Evolutionary conservation across 1,140 invertebrate genomes (phyloP).

Genomic region (Watersipora subatra): DNA sequence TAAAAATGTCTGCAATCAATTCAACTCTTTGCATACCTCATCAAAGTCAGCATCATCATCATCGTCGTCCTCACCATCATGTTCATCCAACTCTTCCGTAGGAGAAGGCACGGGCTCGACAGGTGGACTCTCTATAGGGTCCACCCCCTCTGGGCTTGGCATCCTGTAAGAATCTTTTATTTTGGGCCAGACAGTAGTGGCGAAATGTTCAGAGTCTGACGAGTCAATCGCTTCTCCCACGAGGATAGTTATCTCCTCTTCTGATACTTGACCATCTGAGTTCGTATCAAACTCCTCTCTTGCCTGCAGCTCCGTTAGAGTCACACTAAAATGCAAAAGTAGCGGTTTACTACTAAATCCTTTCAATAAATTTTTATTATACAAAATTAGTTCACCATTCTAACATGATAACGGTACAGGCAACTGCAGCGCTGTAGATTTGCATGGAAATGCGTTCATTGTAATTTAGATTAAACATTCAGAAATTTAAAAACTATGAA

Average conservation of each 20-base stretch:
- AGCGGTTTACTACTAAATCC: no score
- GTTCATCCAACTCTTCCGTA: conserved; percentile 36
- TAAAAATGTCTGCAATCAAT: no score
- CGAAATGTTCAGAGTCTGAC: conserved; percentile 30
- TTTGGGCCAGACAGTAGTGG: conserved; percentile 33
- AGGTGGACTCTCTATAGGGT: background rate
- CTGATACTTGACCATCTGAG: conserved; percentile 66
- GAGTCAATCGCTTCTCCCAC: conserved; percentile 38
- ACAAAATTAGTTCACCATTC: no score
- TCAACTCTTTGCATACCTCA: no score
- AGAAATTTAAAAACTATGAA: no score
- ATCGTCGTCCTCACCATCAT: conserved; percentile 14
- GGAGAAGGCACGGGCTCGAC: conserved; percentile 15
- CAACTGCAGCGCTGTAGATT: no score
- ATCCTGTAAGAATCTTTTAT: conserved; percentile 35
- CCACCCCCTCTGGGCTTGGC: conserved; percentile 4
- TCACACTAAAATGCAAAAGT: conserved; percentile 45
- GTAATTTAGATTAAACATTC: no score
- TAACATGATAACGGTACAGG: no score
- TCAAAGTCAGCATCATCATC: conserved; percentile 13
- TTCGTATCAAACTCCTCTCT: conserved; percentile 70
- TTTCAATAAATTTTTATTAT: no score
- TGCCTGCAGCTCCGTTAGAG: conserved; percentile 61
- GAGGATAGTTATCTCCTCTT: conserved; percentile 62
- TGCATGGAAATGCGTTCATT: no score